Evolutionary conservation across 2,797 vertebrate genomes (phyloP).

Genomic region (Xyrichtys novacula): DNA sequence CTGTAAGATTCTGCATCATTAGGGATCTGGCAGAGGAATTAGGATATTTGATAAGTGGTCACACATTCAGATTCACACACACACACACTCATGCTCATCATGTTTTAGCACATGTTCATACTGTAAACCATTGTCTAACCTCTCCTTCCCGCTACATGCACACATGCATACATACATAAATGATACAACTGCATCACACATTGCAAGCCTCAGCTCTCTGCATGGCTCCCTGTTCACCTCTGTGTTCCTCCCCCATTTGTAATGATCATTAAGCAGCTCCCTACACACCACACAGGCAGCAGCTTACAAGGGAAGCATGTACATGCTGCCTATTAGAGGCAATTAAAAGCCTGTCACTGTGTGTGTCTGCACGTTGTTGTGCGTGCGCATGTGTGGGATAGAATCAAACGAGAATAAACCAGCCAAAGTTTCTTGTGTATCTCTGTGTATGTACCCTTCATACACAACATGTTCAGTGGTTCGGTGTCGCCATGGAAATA

Average conservation of each 20-base stretch:
- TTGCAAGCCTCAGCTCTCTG: slow-evolving; percentile 15
- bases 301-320: slow-evolving; percentile 61
- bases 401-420: background rate
- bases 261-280: slow-evolving; percentile 64
- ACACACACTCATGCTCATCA: background rate
- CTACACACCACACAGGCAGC: slow-evolving; percentile 34
- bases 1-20: slow-evolving; percentile 39
- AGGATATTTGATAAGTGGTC: slow-evolving; percentile 21
- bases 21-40: slow-evolving; percentile 25
- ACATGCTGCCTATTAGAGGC: slow-evolving; percentile 52
- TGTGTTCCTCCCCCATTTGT: slow-evolving; percentile 43
- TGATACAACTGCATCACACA: slow-evolving; percentile 17
- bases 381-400: background rate
- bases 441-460: background rate
- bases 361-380: slow-evolving; percentile 10
- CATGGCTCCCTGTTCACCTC: slow-evolving; percentile 41
- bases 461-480: slow-evolving; percentile 31
- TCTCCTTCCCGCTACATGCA: background rate
- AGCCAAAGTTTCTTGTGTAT: background rate
- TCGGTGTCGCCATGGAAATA: slow-evolving; percentile 57
- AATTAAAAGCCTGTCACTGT: slow-evolving; percentile 49
- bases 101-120: background rate
- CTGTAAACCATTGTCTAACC: slow-evolving; percentile 10
- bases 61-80: background rate
- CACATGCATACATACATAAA: slow-evolving; percentile 4